These are phyloP conservation scores for Tapirus terrestris DNA, from an alignment of 2,113 vertebrate genomes.

Conservation along the genomic window DNA sequence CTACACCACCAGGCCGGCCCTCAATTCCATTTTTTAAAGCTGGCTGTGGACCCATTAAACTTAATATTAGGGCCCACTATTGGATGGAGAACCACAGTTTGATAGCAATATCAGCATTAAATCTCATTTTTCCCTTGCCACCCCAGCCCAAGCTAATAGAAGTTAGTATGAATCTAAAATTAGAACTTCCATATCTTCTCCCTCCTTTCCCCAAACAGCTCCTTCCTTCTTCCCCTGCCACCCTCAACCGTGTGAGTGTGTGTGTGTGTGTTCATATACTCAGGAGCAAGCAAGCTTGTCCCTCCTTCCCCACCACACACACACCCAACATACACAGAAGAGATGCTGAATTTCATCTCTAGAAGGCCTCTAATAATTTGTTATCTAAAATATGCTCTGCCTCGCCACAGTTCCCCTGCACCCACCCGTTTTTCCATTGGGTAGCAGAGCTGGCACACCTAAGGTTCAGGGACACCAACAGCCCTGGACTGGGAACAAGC, in stretches of 20 bases:
- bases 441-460: not conserved
- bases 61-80: not conserved
- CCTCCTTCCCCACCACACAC: not conserved
- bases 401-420: not conserved
- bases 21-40: conserved; percentile 20
- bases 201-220: not conserved
- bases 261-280: not conserved
- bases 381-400: not conserved
- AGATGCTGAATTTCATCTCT: conserved; percentile 12
- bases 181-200: not conserved
- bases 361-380: not conserved
- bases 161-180: conserved; percentile 37
- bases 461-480: not conserved
- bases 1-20: too few species aligned
- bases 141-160: not conserved
- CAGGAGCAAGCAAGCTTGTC: not conserved
- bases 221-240: not conserved
- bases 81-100: not conserved
- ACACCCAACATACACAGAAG: not conserved
- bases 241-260: not conserved
- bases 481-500: not conserved
- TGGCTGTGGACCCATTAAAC: not conserved
- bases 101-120: not conserved
- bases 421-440: not conserved
- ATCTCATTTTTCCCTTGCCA: conserved; percentile 12